Percentiles rank a stretch among this genome's conserved stretches.
Evolutionary conservation across 2,888 invertebrate species (phyloP).

Genomic region (Cyclophora punctaria): DNA sequence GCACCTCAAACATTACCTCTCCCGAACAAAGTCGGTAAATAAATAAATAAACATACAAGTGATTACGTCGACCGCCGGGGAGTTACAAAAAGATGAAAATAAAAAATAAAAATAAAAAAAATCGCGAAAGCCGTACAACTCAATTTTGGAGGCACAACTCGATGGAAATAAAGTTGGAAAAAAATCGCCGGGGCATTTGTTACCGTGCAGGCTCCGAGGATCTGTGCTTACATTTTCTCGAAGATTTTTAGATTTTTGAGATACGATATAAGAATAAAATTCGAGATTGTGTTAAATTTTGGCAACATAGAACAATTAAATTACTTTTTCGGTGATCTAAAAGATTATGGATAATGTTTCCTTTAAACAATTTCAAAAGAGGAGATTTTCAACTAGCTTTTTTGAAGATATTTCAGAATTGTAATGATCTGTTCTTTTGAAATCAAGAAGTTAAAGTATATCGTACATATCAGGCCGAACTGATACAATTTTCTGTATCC

Average conservation of each 20-base stretch:
- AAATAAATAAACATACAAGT: conserved; percentile 65
- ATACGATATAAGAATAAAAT: too few species aligned
- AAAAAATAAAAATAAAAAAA: conserved; percentile 30
- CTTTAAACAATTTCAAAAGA: too few species aligned
- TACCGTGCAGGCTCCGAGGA: conserved; percentile 31
- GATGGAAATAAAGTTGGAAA: conserved; percentile 57
- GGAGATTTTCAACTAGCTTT: too few species aligned
- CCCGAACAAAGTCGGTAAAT: conserved; percentile 37
- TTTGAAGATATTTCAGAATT: too few species aligned
- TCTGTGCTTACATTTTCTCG: not conserved
- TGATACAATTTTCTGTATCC: too few species aligned
- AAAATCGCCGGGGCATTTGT: conserved; percentile 46
- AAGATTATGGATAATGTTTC: too few species aligned
- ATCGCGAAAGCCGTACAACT: conserved; percentile 64
- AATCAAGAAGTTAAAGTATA: too few species aligned
- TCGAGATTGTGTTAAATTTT: too few species aligned
- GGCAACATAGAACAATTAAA: too few species aligned
- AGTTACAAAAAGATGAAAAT: conserved; percentile 48
- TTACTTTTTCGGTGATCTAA: too few species aligned
- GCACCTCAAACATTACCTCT: not conserved
- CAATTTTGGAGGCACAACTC: conserved; percentile 70
- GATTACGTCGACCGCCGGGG: conserved; percentile 63
- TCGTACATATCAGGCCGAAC: too few species aligned
- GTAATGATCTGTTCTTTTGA: too few species aligned
- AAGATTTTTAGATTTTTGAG: not conserved